Conservation (phyloP, 2,797 vertebrate species). For the Myoxocephalus aenaeus region DNA sequence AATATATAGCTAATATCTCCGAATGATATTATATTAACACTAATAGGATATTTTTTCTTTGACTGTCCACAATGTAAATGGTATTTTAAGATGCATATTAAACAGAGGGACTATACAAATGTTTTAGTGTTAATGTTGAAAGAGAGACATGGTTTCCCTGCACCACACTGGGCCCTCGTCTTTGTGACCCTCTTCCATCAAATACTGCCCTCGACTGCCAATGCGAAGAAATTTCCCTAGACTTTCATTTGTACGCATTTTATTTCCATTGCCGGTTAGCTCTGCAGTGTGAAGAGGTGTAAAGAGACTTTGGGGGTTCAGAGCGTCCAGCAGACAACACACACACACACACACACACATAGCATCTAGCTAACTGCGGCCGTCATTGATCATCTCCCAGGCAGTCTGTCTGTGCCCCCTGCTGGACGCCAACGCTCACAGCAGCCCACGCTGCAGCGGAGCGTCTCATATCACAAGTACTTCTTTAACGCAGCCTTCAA, state of each 20-base stretch:
- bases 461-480: slow-evolving; percentile 56
- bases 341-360: background rate
- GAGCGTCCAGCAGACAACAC: slow-evolving; percentile 19
- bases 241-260: slow-evolving; percentile 3
- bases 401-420: slow-evolving; percentile 88
- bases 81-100: background rate
- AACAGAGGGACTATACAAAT: background rate
- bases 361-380: slow-evolving; percentile 18
- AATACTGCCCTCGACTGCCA: background rate
- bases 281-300: slow-evolving; percentile 35
- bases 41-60: background rate
- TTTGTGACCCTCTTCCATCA: slow-evolving; percentile 1
- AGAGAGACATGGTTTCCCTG: background rate
- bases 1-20: slow-evolving; percentile 2
- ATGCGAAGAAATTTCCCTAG: background rate
- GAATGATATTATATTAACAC: background rate
- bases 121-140: background rate
- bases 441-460: slow-evolving; percentile 30
- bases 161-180: background rate
- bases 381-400: slow-evolving; percentile 7
- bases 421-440: slow-evolving; percentile 75
- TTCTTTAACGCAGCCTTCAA: slow-evolving; percentile 74
- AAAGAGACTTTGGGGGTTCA: slow-evolving; percentile 16
- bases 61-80: background rate
- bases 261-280: slow-evolving; percentile 23